Evolutionary conservation across 1,140 invertebrate genomes (phyloP).

Genomic region (Nasonia giraulti): DNA sequence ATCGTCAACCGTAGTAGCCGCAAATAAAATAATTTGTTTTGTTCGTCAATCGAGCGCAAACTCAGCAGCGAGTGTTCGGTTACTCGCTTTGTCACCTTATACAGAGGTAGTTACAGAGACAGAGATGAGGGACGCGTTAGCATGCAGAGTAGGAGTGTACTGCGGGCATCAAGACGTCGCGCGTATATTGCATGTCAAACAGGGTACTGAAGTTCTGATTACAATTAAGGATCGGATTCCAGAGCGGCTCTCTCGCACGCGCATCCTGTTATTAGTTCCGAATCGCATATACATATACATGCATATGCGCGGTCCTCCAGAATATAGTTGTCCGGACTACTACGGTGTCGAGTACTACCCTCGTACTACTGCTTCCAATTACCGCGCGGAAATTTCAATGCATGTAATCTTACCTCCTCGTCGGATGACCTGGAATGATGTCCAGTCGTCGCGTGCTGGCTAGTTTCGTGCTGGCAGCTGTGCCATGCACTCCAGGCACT

Average conservation of each 20-base stretch:
- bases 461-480: conserved; percentile 71
- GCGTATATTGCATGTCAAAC: conserved; percentile 7
- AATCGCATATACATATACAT: neutral
- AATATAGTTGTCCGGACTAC: too few relatives aligned
- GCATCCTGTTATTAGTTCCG: neutral
- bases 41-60: too few relatives aligned
- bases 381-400: neutral
- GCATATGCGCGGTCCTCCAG: too few relatives aligned
- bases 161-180: neutral
- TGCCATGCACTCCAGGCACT: conserved; percentile 74
- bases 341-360: too few relatives aligned
- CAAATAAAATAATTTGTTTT: too few relatives aligned
- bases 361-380: too few relatives aligned
- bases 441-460: conserved; percentile 60
- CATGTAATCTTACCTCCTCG: conserved; percentile 52
- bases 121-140: neutral
- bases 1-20: too few relatives aligned
- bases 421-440: conserved; percentile 46
- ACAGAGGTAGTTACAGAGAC: neutral
- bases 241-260: neutral
- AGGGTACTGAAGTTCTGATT: conserved; percentile 19
- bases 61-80: too few relatives aligned
- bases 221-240: neutral
- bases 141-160: neutral
- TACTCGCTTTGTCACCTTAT: neutral